These are phyloP conservation scores for Hippasteria phrygiana DNA, from an alignment of 53 echinoderm and acorn worm genomes.

Conservation along the genomic window DNA sequence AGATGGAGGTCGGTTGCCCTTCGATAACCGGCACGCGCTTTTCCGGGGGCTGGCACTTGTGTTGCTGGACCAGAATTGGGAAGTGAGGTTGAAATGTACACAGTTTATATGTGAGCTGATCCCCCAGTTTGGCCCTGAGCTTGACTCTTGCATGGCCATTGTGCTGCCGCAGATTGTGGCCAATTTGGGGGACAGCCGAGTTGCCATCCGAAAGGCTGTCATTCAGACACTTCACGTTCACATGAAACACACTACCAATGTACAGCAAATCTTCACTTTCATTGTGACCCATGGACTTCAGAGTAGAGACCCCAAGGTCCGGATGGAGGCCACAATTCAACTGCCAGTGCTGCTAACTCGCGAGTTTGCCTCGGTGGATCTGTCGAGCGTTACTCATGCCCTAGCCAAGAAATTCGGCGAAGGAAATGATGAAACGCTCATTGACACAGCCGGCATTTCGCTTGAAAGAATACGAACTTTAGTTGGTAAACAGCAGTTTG, in stretches of 20 bases:
- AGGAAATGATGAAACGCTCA: constrained; percentile 74
- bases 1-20: constrained; percentile 89
- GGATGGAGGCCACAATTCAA: constrained; percentile 83
- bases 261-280: constrained; percentile 84
- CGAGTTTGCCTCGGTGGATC: constrained; percentile 85
- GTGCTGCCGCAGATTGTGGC: constrained; percentile 84
- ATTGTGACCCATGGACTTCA: constrained; percentile 90
- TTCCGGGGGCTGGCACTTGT: constrained; percentile 83
- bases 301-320: constrained; percentile 85
- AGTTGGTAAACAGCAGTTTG: constrained; percentile 87
- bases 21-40: constrained; percentile 81
- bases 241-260: constrained; percentile 89
- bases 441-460: constrained; percentile 74
- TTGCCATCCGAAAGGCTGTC: constrained; percentile 84
- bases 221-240: constrained; percentile 92
- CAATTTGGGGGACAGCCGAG: constrained; percentile 87
- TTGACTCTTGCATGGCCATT: constrained; percentile 90
- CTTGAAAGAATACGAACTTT: constrained; percentile 81
- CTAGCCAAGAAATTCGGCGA: constrained; percentile 83
- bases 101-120: constrained; percentile 92
- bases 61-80: constrained; percentile 81
- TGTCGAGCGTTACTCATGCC: constrained; percentile 83
- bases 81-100: constrained; percentile 84
- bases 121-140: constrained; percentile 85
- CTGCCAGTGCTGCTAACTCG: constrained; percentile 89